Percentiles rank a stretch among this genome's conserved stretches.
These are phyloP conservation scores for Heliothis subflexa DNA, from an alignment of 1,140 invertebrate genomes.

Conservation along the genomic window DNA sequence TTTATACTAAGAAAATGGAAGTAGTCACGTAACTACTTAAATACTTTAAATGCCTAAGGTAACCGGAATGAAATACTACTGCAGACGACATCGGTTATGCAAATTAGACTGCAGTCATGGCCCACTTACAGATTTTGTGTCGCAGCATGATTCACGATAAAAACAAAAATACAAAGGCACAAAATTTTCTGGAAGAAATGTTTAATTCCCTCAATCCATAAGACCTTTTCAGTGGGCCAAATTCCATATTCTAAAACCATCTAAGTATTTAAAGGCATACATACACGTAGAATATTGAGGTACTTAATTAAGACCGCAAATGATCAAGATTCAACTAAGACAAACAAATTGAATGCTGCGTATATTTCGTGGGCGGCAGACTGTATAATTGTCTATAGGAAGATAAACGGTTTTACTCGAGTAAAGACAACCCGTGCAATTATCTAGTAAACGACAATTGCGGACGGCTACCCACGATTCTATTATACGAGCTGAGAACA, in stretches of 20 bases:
- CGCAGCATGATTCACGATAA: constrained; percentile 57
- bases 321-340: not conserved
- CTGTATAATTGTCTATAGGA: constrained; percentile 56
- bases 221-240: not conserved
- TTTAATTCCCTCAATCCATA: not conserved
- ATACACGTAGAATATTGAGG: not conserved
- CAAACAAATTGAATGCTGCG: constrained; percentile 17
- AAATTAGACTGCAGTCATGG: constrained; percentile 75
- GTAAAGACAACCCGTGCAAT: constrained; percentile 52
- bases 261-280: not conserved
- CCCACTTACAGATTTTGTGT: constrained; percentile 60
- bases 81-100: constrained; percentile 69
- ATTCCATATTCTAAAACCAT: too few relatives aligned
- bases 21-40: constrained; percentile 34
- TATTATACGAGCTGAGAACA: constrained; percentile 39
- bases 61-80: constrained; percentile 45
- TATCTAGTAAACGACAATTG: constrained; percentile 61
- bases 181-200: constrained; percentile 14
- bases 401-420: constrained; percentile 43
- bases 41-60: constrained; percentile 32
- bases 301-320: not conserved
- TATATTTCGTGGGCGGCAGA: constrained; percentile 49
- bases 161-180: constrained; percentile 7
- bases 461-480: constrained; percentile 50
- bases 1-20: constrained; percentile 3